phyloP scores from a whole-genome alignment of 2,888 invertebrate genomes.

The Xestobium rufovillosum region DNA sequence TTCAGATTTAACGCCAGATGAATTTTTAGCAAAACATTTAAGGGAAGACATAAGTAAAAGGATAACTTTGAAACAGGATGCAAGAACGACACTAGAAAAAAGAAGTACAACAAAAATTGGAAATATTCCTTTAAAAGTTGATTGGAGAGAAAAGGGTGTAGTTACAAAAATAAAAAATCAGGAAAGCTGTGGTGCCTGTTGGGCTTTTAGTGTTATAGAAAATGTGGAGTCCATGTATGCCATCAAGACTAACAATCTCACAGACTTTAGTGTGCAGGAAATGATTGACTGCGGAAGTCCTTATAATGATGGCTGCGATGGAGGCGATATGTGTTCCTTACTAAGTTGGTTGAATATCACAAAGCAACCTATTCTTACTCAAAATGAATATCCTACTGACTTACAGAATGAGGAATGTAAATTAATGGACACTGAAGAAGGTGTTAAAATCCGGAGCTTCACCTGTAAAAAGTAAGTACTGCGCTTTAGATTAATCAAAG shows the following conservation, averaged over 20 bases:
- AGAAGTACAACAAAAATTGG: constrained; percentile 1
- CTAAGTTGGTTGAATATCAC: constrained; percentile 61
- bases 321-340: constrained; percentile 74
- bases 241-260: constrained; percentile 53
- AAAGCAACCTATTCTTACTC: constrained; percentile 50
- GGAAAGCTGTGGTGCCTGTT: constrained; percentile 74
- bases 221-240: constrained; percentile 71
- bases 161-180: constrained; percentile 65
- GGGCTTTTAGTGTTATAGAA: constrained; percentile 76
- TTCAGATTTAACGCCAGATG: constrained; percentile 53
- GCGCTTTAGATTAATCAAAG: constrained; percentile 8
- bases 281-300: constrained; percentile 73
- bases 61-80: constrained; percentile 5
- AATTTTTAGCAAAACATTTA: constrained; percentile 47
- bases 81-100: constrained; percentile 1
- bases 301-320: constrained; percentile 67
- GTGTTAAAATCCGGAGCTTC: constrained; percentile 48
- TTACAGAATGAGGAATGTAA: constrained; percentile 46
- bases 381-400: constrained; percentile 56
- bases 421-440: constrained; percentile 39
- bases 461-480: constrained; percentile 62
- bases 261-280: constrained; percentile 67
- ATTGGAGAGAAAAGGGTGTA: constrained; percentile 51
- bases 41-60: constrained; percentile 10
- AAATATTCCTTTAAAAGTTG: constrained; percentile 33